phyloP scores from a whole-genome alignment of 2,113 vertebrate species.

The Cyanocitta stelleri region DNA sequence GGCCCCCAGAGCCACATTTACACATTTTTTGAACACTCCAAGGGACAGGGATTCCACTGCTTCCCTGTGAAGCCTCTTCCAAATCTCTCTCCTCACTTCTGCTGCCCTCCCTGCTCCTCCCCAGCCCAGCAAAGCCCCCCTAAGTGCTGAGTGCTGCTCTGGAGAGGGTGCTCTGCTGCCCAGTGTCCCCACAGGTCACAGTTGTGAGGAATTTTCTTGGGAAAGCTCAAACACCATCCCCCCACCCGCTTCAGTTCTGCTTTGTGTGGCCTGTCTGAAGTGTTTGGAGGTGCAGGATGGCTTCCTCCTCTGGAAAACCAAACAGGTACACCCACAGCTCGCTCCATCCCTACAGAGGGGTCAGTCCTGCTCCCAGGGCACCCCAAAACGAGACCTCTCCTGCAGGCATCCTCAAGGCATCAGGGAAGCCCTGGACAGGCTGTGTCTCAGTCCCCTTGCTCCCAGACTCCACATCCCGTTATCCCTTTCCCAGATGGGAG shows the following conservation, averaged over 20 bases:
- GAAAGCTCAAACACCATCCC: background rate
- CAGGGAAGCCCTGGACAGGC: background rate
- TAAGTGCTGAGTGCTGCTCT: background rate
- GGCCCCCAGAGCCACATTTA: background rate
- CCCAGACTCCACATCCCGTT: background rate
- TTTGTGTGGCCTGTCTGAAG: background rate
- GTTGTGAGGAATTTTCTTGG: background rate
- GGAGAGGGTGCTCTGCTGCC: background rate
- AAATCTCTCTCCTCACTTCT: background rate
- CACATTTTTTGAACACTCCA: background rate
- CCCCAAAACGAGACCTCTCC: accelerated
- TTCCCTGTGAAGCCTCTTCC: background rate
- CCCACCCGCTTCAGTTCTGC: background rate
- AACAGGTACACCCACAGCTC: background rate
- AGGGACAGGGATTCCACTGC: background rate
- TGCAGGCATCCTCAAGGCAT: background rate
- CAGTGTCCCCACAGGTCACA: background rate
- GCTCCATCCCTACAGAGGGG: background rate
- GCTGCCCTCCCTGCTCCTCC: background rate
- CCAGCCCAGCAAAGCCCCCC: background rate
- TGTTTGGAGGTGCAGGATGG: background rate
- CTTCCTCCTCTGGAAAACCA: background rate
- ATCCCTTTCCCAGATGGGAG: background rate
- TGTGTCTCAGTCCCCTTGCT: background rate
- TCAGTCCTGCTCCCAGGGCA: background rate